These are phyloP conservation scores for Deilephila elpenor DNA, from an alignment of 2,888 invertebrate species.

Conservation along the genomic window DNA sequence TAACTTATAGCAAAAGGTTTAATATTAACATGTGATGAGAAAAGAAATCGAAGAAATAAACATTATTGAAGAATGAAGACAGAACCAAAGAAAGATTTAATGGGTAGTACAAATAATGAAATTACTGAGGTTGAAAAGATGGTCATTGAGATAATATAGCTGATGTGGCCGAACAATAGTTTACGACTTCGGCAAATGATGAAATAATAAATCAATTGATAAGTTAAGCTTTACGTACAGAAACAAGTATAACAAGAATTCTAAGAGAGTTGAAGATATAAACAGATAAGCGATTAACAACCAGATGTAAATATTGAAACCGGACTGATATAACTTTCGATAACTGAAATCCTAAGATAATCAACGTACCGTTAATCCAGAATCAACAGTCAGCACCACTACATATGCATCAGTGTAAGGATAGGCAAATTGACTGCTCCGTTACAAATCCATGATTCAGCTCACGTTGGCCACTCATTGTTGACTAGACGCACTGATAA, in stretches of 20 bases:
- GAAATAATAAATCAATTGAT: not conserved
- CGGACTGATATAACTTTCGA: conserved; percentile 50
- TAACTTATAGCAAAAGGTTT: no score
- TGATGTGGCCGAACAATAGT: no score
- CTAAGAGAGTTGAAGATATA: not conserved
- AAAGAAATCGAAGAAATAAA: no score
- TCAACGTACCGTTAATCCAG: conserved; percentile 78
- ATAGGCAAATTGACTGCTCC: conserved; percentile 69
- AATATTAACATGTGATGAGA: no score
- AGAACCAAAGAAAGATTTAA: no score
- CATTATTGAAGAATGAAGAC: no score
- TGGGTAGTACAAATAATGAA: no score
- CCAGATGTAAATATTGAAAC: conserved; percentile 34
- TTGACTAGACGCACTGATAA: conserved; percentile 52
- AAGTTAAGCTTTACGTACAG: not conserved
- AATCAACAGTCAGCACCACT: conserved; percentile 68
- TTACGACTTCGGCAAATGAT: no score
- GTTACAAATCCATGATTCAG: conserved; percentile 68
- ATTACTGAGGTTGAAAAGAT: no score
- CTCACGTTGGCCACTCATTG: conserved; percentile 64
- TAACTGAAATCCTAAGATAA: conserved; percentile 51
- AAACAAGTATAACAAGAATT: not conserved
- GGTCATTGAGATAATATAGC: no score
- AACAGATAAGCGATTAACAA: not conserved
- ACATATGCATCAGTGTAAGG: conserved; percentile 76